These are phyloP conservation scores for Sesamia inferens DNA, from an alignment of 2,888 invertebrate genomes.

Conservation along the genomic window DNA sequence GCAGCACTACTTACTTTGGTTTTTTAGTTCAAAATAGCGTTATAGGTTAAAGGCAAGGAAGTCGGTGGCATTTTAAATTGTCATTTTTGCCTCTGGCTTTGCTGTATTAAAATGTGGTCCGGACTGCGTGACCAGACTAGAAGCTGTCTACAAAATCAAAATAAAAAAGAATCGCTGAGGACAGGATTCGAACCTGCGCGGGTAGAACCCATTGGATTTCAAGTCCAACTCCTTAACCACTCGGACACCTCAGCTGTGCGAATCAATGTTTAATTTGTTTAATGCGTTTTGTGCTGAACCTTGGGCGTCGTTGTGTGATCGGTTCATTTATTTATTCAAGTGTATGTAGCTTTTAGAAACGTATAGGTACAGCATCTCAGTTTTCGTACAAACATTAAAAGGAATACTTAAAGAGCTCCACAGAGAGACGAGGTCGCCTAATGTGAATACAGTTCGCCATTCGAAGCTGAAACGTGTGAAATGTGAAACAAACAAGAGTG, in stretches of 20 bases:
- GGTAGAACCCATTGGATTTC: constrained; percentile 90
- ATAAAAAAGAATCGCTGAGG: constrained; percentile 76
- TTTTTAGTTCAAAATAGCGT: background rate
- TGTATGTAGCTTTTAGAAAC: constrained; percentile 12
- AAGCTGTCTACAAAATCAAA: constrained; percentile 83
- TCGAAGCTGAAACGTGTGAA: constrained; percentile 62
- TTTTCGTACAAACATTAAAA: constrained; percentile 40
- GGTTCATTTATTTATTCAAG: constrained; percentile 32
- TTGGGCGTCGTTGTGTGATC: background rate
- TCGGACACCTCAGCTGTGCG: constrained; percentile 88
- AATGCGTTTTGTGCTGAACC: background rate
- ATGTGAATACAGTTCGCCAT: constrained; percentile 53
- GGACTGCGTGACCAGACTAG: background rate
- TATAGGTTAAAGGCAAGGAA: background rate
- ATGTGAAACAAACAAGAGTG: constrained; percentile 58
- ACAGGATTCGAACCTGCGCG: constrained; percentile 91
- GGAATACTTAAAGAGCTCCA: constrained; percentile 36
- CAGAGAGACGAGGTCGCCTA: constrained; percentile 41
- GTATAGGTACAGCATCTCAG: constrained; percentile 10
- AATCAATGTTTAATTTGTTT: background rate
- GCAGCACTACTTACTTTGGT: too few species aligned
- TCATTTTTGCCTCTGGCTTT: too few species aligned
- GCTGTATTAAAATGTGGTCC: background rate
- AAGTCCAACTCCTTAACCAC: constrained; percentile 90
- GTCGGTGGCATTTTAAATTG: background rate